phyloP scores from a whole-genome alignment of 2,888 invertebrate species.

The Campopleginae sp. region DNA sequence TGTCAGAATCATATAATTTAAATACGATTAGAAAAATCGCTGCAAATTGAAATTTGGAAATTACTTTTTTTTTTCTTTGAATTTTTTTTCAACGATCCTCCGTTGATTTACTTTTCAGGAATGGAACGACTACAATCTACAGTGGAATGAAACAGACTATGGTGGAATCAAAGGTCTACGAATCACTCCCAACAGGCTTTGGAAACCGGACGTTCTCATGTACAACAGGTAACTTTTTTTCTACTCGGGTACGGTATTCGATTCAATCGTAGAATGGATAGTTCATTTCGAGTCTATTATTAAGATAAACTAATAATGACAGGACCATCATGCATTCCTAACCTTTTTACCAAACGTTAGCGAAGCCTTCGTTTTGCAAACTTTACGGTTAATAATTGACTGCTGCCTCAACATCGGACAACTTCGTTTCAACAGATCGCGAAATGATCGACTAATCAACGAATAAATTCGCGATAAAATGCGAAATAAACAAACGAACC shows the following conservation, averaged over 20 bases:
- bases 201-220: conserved; percentile 99
- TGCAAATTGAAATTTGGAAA: no score
- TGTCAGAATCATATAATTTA: no score
- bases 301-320: conserved; percentile 31
- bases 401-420: conserved; percentile 12
- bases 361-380: conserved; percentile 53
- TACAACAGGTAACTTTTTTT: conserved; percentile 95
- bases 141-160: conserved; percentile 98
- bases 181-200: conserved; percentile 97
- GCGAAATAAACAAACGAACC: conserved; percentile 7
- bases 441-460: neutral
- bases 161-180: conserved; percentile 97
- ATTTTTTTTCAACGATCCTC: neutral
- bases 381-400: conserved; percentile 17
- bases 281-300: conserved; percentile 40
- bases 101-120: conserved; percentile 87
- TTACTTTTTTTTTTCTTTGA: neutral
- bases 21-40: no score
- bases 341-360: conserved; percentile 34
- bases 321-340: conserved; percentile 21
- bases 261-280: conserved; percentile 54
- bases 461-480: neutral
- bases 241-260: conserved; percentile 51
- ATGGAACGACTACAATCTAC: conserved; percentile 98
- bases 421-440: neutral